Evolutionary conservation across 2,797 vertebrate genomes (phyloP).

Genomic region (Mionectes olivaceus): DNA sequence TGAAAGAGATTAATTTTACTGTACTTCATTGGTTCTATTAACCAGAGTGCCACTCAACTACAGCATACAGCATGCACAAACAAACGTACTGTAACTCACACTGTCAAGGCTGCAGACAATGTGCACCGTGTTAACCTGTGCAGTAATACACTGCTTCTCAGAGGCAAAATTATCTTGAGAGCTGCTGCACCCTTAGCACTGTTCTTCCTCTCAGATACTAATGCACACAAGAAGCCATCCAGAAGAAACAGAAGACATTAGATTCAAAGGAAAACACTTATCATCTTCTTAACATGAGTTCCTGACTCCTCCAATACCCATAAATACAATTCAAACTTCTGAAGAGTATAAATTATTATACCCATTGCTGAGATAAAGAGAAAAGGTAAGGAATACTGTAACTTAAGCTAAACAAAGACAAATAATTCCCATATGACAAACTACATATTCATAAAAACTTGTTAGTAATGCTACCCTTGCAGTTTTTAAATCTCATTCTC

Average conservation of each 20-base stretch:
- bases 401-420: background rate
- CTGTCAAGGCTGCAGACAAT: accelerated
- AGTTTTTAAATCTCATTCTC: background rate
- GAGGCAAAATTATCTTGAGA: background rate
- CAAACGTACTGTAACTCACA: background rate
- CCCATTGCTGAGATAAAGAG: background rate
- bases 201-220: background rate
- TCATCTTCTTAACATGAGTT: background rate
- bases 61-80: background rate
- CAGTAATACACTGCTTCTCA: background rate
- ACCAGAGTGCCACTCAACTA: background rate
- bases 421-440: background rate
- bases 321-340: background rate
- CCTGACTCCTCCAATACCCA: background rate
- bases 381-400: background rate
- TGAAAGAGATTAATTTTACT: background rate
- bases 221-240: background rate
- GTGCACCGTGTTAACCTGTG: background rate
- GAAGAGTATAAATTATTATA: background rate
- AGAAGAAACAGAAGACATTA: background rate
- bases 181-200: background rate
- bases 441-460: background rate
- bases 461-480: background rate
- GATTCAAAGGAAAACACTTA: background rate
- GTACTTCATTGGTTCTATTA: background rate